Percentiles rank a stretch among this genome's conserved stretches.
Conservation (phyloP, 1,140 invertebrate genomes). For the Aleiodes sp. region DNA sequence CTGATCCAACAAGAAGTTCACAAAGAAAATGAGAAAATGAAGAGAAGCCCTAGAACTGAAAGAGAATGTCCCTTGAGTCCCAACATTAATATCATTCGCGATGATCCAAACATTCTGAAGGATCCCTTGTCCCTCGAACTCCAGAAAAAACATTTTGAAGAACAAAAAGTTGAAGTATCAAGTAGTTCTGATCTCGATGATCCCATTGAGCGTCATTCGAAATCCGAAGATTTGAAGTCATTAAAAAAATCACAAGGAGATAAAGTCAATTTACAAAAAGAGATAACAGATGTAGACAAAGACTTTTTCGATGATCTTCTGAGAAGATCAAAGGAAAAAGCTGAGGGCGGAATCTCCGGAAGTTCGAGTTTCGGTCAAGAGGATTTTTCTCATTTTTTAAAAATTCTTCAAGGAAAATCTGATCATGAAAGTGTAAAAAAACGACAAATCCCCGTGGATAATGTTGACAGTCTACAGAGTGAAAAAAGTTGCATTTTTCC, state of each 20-base stretch:
- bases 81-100: constrained; percentile 48
- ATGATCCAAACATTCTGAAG: constrained; percentile 42
- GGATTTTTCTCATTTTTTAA: constrained; percentile 62
- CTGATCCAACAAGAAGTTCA: constrained; percentile 59
- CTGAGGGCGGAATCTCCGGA: constrained; percentile 52
- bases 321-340: constrained; percentile 53
- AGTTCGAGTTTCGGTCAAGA: constrained; percentile 62
- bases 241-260: constrained; percentile 43
- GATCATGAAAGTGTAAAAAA: constrained; percentile 37
- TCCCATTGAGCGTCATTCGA: constrained; percentile 61
- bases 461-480: neutral
- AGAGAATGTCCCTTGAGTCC: constrained; percentile 45
- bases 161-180: constrained; percentile 57
- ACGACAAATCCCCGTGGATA: neutral
- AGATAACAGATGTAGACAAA: constrained; percentile 64
- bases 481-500: constrained; percentile 49
- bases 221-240: constrained; percentile 49
- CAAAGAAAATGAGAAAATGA: constrained; percentile 54
- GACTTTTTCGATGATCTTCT: constrained; percentile 60
- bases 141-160: constrained; percentile 56
- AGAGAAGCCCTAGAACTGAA: constrained; percentile 50
- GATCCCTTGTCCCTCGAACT: constrained; percentile 46
- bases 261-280: constrained; percentile 59
- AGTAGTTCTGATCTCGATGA: constrained; percentile 62
- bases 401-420: constrained; percentile 56